These are phyloP conservation scores for Corvus hawaiiensis DNA, from an alignment of 2,113 vertebrate genomes.

Conservation along the genomic window DNA sequence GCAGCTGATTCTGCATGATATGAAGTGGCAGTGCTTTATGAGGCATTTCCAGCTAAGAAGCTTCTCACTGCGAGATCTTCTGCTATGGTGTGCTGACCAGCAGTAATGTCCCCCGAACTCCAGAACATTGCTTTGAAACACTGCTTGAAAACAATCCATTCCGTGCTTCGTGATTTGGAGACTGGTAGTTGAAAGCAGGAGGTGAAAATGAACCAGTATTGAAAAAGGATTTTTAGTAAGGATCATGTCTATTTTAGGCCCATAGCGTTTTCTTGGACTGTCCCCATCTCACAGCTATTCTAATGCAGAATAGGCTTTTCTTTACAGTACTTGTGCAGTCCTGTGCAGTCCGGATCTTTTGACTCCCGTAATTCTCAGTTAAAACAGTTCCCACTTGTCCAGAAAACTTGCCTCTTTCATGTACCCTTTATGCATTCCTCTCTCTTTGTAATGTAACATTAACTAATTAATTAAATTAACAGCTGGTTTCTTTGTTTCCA, in stretches of 20 bases:
- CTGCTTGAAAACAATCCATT: neutral
- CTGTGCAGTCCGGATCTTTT: neutral
- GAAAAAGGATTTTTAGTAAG: neutral
- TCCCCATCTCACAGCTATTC: neutral
- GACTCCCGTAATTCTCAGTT: neutral
- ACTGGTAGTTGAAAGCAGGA: neutral
- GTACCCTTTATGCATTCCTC: neutral
- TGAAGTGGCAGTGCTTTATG: neutral
- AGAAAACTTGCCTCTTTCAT: neutral
- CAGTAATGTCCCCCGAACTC: accelerated
- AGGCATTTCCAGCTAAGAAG: neutral
- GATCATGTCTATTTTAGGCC: neutral
- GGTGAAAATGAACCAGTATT: neutral
- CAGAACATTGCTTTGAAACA: neutral
- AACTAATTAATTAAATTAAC: neutral
- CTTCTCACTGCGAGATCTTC: neutral
- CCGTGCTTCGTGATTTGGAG: neutral
- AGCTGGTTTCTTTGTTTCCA: neutral
- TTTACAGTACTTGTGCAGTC: neutral
- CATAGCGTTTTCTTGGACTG: neutral
- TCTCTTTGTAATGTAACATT: neutral
- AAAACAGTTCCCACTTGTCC: neutral
- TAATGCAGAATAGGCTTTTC: neutral
- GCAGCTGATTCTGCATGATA: neutral
- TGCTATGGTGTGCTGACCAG: neutral